Conservation (phyloP, 2,888 invertebrate species). For the Teinopalpus imperialis region DNA sequence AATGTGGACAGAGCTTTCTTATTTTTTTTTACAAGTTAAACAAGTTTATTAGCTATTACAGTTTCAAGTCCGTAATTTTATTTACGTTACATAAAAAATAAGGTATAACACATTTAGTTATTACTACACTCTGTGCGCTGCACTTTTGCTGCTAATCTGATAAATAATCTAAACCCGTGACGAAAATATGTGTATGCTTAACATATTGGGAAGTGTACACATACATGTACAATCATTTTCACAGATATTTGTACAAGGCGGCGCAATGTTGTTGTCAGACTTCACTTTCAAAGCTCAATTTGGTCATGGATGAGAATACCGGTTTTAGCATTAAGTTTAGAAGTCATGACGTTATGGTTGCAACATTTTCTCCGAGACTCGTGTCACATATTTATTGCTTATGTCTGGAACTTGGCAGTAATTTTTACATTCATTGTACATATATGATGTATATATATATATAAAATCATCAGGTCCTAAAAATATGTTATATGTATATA, state of each 20-base stretch:
- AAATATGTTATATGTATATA: not conserved
- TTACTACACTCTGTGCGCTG: too few relatives aligned
- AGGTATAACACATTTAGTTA: too few relatives aligned
- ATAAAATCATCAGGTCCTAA: constrained; percentile 5
- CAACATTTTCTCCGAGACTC: constrained; percentile 9
- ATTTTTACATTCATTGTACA: constrained; percentile 6
- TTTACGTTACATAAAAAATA: too few relatives aligned
- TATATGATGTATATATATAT: not conserved
- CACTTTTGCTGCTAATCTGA: too few relatives aligned
- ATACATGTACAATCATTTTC: not conserved
- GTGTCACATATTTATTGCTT: constrained; percentile 2
- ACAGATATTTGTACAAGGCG: constrained; percentile 1
- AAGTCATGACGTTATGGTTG: constrained; percentile 17
- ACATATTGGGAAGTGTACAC: too few relatives aligned
- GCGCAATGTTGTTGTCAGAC: constrained; percentile 5
- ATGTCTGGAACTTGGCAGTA: not conserved
- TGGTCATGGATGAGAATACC: constrained; percentile 22
- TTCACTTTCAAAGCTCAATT: constrained; percentile 18
- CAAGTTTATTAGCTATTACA: too few relatives aligned
- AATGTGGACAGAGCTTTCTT: too few relatives aligned
- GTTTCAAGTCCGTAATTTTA: too few relatives aligned
- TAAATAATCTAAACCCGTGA: too few relatives aligned
- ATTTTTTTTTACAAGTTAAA: too few relatives aligned
- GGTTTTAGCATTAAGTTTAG: constrained; percentile 19
- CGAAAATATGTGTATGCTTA: too few relatives aligned